These are phyloP conservation scores for Verasper variegatus DNA, from an alignment of 2,113 vertebrate species.

Conservation along the genomic window DNA sequence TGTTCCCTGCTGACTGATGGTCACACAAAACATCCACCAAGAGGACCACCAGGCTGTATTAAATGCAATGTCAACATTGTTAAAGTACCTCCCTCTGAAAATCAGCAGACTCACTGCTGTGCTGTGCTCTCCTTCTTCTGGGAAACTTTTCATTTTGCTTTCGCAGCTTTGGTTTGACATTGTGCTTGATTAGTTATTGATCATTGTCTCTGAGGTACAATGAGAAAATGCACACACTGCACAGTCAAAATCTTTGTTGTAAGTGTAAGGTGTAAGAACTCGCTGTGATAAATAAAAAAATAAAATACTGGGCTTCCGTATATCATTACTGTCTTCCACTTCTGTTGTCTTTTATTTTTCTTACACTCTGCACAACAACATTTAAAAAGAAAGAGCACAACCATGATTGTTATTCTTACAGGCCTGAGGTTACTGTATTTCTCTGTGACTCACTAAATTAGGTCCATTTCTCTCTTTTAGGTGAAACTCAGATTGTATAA, in stretches of 20 bases:
- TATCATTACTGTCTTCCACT: conserved; percentile 5
- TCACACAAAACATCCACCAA: conserved; percentile 35
- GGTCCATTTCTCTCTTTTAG: no score
- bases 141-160: conserved; percentile 25
- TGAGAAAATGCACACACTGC: conserved; percentile 13
- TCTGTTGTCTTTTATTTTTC: not conserved
- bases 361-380: not conserved
- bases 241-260: conserved; percentile 24
- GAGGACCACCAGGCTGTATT: not conserved
- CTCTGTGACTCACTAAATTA: no score
- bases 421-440: no score
- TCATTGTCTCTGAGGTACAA: conserved; percentile 24
- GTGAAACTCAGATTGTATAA: no score
- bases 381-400: no score
- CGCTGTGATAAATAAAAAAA: not conserved
- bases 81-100: conserved; percentile 20
- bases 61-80: conserved; percentile 40
- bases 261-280: conserved; percentile 10
- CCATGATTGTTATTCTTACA: no score
- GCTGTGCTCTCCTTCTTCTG: conserved; percentile 2
- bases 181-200: conserved; percentile 50
- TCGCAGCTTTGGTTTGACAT: conserved; percentile 25
- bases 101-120: not conserved
- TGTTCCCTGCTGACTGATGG: conserved; percentile 48
- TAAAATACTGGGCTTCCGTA: not conserved